Conservation (phyloP, 2,888 invertebrate species). For the Asteroscopus sphinx region DNA sequence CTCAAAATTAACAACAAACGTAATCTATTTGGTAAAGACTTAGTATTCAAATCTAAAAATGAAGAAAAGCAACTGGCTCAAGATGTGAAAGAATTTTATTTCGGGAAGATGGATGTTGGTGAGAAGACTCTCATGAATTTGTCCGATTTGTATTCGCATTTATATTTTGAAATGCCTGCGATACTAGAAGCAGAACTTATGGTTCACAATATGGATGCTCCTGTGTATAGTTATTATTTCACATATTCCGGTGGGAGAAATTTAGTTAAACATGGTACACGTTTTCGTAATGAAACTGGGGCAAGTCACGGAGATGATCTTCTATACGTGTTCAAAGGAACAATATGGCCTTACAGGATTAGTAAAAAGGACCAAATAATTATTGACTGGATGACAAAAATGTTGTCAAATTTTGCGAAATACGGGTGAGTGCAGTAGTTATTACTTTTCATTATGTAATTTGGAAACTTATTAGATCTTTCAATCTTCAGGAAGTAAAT, state of each 20-base stretch:
- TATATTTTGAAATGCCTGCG: slow-evolving; percentile 78
- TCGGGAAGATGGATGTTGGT: slow-evolving; percentile 80
- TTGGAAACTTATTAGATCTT: too few relatives aligned
- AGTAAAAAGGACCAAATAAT: slow-evolving; percentile 67
- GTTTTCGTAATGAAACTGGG: slow-evolving; percentile 66
- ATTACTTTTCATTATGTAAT: too few relatives aligned
- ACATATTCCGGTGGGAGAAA: slow-evolving; percentile 79
- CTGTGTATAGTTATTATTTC: slow-evolving; percentile 78
- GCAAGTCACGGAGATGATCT: slow-evolving; percentile 82
- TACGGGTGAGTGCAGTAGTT: slow-evolving; percentile 67
- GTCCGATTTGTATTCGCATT: slow-evolving; percentile 73
- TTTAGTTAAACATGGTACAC: slow-evolving; percentile 68
- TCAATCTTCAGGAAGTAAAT: too few relatives aligned
- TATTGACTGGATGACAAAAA: slow-evolving; percentile 73
- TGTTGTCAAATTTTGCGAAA: slow-evolving; percentile 84
- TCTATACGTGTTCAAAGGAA: slow-evolving; percentile 74
- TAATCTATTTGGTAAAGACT: slow-evolving; percentile 77
- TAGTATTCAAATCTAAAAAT: slow-evolving; percentile 69
- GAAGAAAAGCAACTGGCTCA: slow-evolving; percentile 63
- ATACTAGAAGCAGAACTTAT: slow-evolving; percentile 73
- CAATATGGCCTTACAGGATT: slow-evolving; percentile 70
- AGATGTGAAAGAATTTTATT: slow-evolving; percentile 79
- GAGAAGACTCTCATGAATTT: slow-evolving; percentile 70
- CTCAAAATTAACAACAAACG: slow-evolving; percentile 64
- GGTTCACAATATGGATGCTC: slow-evolving; percentile 57